Conservation (phyloP, 1,140 invertebrate genomes). For the Microplitis demolitor region DNA sequence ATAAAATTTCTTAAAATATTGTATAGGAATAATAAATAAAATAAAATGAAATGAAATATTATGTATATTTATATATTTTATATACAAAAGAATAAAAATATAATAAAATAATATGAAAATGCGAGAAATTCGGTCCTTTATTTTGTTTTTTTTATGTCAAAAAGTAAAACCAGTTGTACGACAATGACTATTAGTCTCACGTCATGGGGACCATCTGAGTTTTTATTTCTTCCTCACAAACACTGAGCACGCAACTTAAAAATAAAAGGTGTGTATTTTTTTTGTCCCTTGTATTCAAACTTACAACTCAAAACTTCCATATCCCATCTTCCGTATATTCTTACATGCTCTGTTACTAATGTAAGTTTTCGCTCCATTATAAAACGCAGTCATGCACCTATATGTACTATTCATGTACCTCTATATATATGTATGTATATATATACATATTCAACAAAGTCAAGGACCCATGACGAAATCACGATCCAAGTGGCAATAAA, state of each 20-base stretch:
- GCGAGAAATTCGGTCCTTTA: constrained; percentile 4
- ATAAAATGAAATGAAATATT: no score
- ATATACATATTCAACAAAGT: constrained; percentile 39
- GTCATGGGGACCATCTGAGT: constrained; percentile 9
- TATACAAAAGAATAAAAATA: not conserved
- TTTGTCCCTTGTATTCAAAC: not conserved
- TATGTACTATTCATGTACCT: not conserved
- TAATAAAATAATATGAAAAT: constrained; percentile 18
- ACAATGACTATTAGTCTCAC: constrained; percentile 34
- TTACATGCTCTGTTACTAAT: not conserved
- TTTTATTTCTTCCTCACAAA: not conserved
- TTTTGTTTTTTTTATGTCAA: constrained; percentile 4
- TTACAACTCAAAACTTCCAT: not conserved
- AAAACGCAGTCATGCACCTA: constrained; percentile 6
- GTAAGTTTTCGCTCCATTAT: constrained; percentile 26
- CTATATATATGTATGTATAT: not conserved
- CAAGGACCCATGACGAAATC: constrained; percentile 53
- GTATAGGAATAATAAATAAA: no score
- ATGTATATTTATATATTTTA: no score
- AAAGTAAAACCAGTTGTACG: constrained; percentile 12
- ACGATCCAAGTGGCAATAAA: constrained; percentile 45
- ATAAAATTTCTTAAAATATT: no score
- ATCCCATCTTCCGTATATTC: constrained; percentile 1
- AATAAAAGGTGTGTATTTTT: not conserved
- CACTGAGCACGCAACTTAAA: not conserved